phyloP scores from a whole-genome alignment of 2,113 vertebrate genomes.

The Prunella himalayana region DNA sequence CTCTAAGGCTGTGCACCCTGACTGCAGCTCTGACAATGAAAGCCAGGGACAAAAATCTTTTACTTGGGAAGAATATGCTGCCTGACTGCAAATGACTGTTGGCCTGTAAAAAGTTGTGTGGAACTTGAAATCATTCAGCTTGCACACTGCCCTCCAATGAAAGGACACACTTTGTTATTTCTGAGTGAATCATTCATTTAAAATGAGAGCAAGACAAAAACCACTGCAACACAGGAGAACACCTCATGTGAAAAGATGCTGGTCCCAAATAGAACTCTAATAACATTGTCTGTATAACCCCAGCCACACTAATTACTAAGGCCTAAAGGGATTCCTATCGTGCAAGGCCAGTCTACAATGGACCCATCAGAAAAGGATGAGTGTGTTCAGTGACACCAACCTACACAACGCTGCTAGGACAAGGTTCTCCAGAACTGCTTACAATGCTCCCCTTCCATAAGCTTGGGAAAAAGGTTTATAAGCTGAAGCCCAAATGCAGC shows the following conservation, averaged over 20 bases:
- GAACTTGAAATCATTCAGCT: not conserved
- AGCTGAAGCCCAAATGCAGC: not conserved
- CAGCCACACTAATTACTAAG: not conserved
- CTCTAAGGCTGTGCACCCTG: not conserved
- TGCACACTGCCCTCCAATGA: not conserved
- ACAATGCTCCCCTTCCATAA: not conserved
- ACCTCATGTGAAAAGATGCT: not conserved
- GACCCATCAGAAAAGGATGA: not conserved
- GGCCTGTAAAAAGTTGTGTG: not conserved
- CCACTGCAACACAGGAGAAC: not conserved
- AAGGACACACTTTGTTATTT: not conserved
- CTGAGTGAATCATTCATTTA: not conserved
- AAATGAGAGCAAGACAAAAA: not conserved
- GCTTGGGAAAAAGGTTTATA: not conserved
- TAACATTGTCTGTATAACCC: not conserved
- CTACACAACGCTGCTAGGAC: not conserved
- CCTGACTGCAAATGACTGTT: not conserved
- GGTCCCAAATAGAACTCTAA: not conserved
- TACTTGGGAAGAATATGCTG: not conserved
- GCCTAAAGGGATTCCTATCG: not conserved
- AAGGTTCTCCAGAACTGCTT: not conserved
- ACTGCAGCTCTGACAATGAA: not conserved
- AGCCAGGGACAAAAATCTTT: not conserved
- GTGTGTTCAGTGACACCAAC: not conserved
- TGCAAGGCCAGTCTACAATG: not conserved